Base-by-base conservation (phyloP, 2,797 vertebrate species). In the Manis javanica region DNA sequence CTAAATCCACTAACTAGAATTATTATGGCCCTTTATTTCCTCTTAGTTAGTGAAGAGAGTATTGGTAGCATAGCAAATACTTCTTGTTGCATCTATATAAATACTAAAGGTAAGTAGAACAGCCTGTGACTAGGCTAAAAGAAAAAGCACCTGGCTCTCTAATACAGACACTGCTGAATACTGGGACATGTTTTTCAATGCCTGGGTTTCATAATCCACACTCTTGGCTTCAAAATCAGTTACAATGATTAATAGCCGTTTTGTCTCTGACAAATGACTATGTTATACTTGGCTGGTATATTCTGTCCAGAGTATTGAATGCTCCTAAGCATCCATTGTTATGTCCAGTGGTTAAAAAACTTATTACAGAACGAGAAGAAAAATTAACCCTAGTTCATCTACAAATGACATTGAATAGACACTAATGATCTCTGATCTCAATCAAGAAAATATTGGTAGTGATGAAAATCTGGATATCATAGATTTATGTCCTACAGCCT, bases 11-110 rank as follows among this genome's bases (percentile, higher is more conserved):
- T 64, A 87, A 77, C 16, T 29, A 63, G 24, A 57, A 29, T 83
- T 77, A 77, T 77, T 66, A 59, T 51, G 71, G 34, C 49, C 19
- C 77, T 75, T 87, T 53, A 61, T 72, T 85, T 84, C 15, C 31
- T 89, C 29, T 89, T 89, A 55, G 74, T 13, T 24, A 84, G 66
- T 18, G 10, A 90, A 85, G 29, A 53, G 37, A 81, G 64, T 84
- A 18, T 78, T 55, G 77, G 31, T 37, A 19, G 19, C 37, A 37
- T 7, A 69, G 12, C 19, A 88, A 84, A 88, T 72, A 21, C 5
- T 46, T 88, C 42, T 71, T 61, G 55, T 55, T 78, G 46, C 71
- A 64, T 89, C 31, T 89, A 72, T 72, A 90, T 72, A 90, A 90
- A 66, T 81, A 86, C 19, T 66, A 74, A 49, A 3, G 9, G 14